Percentiles rank a stretch among this genome's conserved stretches.
Evolutionary conservation across 1,140 invertebrate genomes (phyloP).

Genomic region (Cherax quadricarinatus): DNA sequence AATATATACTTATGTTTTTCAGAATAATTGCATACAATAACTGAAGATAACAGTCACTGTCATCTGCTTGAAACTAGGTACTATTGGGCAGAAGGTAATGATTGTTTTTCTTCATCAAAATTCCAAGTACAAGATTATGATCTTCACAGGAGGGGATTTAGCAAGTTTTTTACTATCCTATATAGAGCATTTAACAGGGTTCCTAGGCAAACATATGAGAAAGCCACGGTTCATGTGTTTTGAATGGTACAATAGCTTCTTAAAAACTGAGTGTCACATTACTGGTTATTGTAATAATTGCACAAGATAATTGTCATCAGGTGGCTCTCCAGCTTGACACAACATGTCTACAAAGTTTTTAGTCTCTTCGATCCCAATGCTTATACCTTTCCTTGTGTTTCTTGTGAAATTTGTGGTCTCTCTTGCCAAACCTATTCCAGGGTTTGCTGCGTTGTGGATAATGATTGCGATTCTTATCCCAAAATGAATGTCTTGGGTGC

Average conservation of each 20-base stretch:
- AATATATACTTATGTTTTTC: not conserved
- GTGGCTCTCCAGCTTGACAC: not conserved
- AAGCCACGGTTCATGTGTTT: not conserved
- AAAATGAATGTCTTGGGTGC: constrained; percentile 1
- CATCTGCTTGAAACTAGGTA: not conserved
- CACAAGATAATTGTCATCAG: not conserved
- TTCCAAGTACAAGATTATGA: not conserved
- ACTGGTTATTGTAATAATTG: not conserved
- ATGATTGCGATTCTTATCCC: constrained; percentile 24
- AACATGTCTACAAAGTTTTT: not conserved
- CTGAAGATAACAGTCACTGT: not conserved
- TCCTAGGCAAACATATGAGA: not conserved
- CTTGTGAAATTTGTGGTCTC: constrained; percentile 46
- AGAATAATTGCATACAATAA: constrained; percentile 5
- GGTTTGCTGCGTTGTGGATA: constrained; percentile 27
- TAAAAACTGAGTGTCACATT: not conserved
- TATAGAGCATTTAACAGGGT: not conserved
- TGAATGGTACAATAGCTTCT: not conserved
- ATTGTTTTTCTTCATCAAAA: not conserved
- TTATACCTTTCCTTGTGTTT: constrained; percentile 46
- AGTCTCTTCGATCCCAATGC: constrained; percentile 37
- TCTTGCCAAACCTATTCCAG: constrained; percentile 32
- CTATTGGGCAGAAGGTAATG: not conserved
- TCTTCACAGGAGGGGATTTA: not conserved
- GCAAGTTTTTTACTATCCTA: constrained; percentile 7